These are phyloP conservation scores for Amblyjoppa proteus DNA, from an alignment of 2,888 invertebrate species.

Conservation along the genomic window DNA sequence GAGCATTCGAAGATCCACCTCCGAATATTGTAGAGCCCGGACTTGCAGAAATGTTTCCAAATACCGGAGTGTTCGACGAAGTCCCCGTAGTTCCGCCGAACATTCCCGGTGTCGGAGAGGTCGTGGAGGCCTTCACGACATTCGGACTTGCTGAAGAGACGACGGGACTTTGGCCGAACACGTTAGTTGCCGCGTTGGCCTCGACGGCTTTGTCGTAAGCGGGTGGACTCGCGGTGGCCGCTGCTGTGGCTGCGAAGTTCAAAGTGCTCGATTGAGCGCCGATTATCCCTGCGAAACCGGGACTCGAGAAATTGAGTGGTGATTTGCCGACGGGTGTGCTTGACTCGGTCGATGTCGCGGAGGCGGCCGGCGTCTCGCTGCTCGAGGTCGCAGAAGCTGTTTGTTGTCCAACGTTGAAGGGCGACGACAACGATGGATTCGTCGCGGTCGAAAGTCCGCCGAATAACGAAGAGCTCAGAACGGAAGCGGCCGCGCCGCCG, in stretches of 20 bases:
- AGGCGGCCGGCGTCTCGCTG: constrained; percentile 28
- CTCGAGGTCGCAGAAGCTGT: constrained; percentile 34
- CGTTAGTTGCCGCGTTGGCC: constrained; percentile 35
- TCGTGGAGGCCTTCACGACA: constrained; percentile 38
- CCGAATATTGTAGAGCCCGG: constrained; percentile 71
- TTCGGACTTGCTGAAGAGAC: constrained; percentile 47
- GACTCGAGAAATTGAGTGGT: constrained; percentile 52
- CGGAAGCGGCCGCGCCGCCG: constrained; percentile 42
- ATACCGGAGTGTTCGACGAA: constrained; percentile 64
- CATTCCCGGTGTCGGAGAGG: constrained; percentile 58
- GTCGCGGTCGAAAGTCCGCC: constrained; percentile 44
- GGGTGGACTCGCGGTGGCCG: constrained; percentile 54
- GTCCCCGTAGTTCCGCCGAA: constrained; percentile 48
- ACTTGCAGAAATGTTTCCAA: constrained; percentile 62
- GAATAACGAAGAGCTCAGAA: constrained; percentile 29
- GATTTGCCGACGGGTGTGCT: constrained; percentile 51
- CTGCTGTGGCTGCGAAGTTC: constrained; percentile 63
- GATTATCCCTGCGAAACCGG: constrained; percentile 53
- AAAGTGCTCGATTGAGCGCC: constrained; percentile 44
- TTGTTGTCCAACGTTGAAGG: constrained; percentile 45
- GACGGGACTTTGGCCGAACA: constrained; percentile 64
- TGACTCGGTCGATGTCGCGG: constrained; percentile 45
- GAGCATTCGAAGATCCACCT: constrained; percentile 54
- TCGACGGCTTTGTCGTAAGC: constrained; percentile 59
- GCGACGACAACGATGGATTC: constrained; percentile 32